Evolutionary conservation across 2,888 invertebrate genomes (phyloP), one percentile per base, ranked within the genome.

Genomic region (Hyposoter dolosus): DNA sequence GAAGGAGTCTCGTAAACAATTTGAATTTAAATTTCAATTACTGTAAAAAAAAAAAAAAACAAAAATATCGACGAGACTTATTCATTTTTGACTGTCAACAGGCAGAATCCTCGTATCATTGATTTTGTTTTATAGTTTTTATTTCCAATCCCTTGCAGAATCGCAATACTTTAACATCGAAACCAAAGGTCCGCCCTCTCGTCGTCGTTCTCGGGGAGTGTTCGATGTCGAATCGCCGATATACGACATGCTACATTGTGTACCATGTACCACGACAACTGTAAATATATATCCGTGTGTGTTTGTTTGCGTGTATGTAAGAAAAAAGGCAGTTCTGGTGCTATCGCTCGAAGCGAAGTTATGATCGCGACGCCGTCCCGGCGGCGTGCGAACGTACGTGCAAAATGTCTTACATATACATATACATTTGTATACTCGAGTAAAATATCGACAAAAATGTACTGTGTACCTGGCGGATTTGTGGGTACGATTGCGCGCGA

Each of bases 321-420:
- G 35, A 82, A 69, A 78, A 85, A 75, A 71, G 60, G 71, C 69
- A 65, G 78, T 66, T 40, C 65, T 45, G 78, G 69, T 66, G 85
- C 79, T 83, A 85, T 83, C 85, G 85, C 79, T 83, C 76, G 71
- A 68, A 80, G 79, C 76, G 12, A 50, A 85, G 79, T 83, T 83
- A 83, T 76, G 82, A 68, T 76, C 76, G 66, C 82, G 76, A 76
- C 82, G 85, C 66, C 71, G 75, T 79, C 45, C 75, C 82, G 74
- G 71, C 75, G 76, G 75, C 83, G 85, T 71, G 78, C 82, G 69
- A 85, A 82, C 75, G 69, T 82, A 50, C 85, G 82, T 56, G 76
- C 82, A 35, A 85, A 82, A 71, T 72, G 63, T 84, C n/a, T 43
- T 56, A 50, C 56, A 72, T 28, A 32, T 40, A 66, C 19, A 60